phyloP scores from a whole-genome alignment of 53 echinoderm and acorn worm genomes.

The Crossaster papposus region DNA sequence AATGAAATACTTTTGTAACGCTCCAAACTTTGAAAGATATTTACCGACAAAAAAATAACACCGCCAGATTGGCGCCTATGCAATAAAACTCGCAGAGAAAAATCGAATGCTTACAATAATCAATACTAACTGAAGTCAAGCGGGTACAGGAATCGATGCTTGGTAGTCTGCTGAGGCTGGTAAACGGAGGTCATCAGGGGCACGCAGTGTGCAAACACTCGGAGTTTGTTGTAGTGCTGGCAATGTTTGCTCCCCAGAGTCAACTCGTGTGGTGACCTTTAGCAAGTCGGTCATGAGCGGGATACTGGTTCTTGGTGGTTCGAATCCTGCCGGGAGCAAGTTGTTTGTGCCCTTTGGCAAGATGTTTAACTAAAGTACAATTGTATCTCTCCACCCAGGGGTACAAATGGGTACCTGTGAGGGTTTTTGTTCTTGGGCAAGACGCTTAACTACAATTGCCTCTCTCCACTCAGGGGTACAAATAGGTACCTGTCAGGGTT shows the following conservation, averaged over 20 bases:
- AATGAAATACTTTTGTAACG: no score
- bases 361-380: no score
- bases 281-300: not conserved
- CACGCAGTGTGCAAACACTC: not conserved
- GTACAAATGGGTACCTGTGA: no score
- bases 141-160: not conserved
- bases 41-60: not conserved
- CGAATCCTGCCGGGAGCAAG: no score
- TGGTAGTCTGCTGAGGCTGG: slow-evolving; percentile 3
- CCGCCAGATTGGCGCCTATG: not conserved
- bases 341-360: no score
- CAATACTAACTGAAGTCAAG: slow-evolving; percentile 2
- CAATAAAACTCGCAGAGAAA: not conserved
- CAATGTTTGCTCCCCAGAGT: not conserved
- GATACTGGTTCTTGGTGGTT: no score
- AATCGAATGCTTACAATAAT: not conserved
- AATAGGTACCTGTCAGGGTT: no score
- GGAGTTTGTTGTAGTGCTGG: not conserved
- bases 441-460: no score
- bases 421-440: no score
- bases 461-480: no score
- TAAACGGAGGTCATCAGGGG: not conserved
- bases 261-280: not conserved
- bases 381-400: no score
- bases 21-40: not conserved